Conservation (phyloP, 2,113 vertebrate species). For the Diphyllodes magnificus region DNA sequence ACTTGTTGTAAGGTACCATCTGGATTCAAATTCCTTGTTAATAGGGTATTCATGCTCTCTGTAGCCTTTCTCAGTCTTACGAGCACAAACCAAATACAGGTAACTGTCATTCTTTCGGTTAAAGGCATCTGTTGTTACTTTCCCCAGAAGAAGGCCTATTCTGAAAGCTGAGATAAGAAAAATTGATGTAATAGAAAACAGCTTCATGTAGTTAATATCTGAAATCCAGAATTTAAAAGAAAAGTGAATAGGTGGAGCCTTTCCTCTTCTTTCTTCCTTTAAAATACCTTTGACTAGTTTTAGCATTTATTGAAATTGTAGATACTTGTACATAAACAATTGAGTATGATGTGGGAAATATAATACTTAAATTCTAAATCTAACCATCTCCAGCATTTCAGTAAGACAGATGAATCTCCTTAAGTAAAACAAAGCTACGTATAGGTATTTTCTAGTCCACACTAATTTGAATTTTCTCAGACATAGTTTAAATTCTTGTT, state of each 20-base stretch:
- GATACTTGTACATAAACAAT: neutral
- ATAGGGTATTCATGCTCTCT: neutral
- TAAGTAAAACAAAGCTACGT: neutral
- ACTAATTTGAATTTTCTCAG: neutral
- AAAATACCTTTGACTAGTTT: neutral
- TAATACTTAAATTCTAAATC: neutral
- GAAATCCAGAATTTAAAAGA: neutral
- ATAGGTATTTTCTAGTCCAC: neutral
- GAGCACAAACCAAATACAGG: neutral
- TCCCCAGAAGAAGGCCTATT: neutral
- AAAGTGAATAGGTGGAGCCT: neutral
- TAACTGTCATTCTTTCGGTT: neutral
- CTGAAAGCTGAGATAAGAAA: neutral
- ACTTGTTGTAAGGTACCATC: neutral
- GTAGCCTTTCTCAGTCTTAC: neutral
- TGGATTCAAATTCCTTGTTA: neutral
- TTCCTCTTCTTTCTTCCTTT: neutral
- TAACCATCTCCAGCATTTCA: neutral
- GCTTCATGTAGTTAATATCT: neutral
- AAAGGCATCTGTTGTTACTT: neutral
- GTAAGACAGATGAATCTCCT: neutral
- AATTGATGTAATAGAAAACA: neutral
- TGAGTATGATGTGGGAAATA: neutral
- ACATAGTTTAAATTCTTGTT: neutral
- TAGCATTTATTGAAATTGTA: neutral